Evolutionary conservation across 1,140 invertebrate genomes (phyloP).

Genomic region (Drosophila albomicans): DNA sequence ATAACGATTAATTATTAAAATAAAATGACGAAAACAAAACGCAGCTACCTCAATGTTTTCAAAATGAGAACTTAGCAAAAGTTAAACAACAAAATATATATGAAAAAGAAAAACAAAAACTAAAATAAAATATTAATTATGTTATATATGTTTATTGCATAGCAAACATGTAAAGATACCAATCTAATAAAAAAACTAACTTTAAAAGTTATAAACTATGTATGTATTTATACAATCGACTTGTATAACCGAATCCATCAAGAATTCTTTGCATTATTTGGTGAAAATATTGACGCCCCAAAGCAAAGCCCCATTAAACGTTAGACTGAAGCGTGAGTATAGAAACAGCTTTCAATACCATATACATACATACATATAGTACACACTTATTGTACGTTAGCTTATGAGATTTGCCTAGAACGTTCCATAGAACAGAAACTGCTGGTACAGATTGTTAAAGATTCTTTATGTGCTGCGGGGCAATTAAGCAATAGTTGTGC

Average conservation of each 20-base stretch:
- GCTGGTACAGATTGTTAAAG: constrained; percentile 37
- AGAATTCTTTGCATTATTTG: constrained; percentile 8
- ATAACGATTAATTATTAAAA: constrained; percentile 23
- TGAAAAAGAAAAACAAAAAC: background rate
- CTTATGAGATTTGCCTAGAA: constrained; percentile 9
- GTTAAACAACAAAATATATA: constrained; percentile 46
- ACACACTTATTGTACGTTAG: background rate
- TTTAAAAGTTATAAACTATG: constrained; percentile 74
- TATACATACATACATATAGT: background rate
- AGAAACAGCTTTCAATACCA: constrained; percentile 19
- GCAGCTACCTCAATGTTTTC: constrained; percentile 70
- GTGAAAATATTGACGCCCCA: constrained; percentile 9
- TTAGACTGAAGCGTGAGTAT: constrained; percentile 71
- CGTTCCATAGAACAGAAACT: constrained; percentile 9
- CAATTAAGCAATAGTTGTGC: constrained; percentile 18
- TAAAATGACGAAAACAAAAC: constrained; percentile 38
- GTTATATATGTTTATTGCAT: constrained; percentile 75
- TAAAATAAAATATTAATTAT: constrained; percentile 43
- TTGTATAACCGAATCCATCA: constrained; percentile 16
- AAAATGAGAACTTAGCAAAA: constrained; percentile 46
- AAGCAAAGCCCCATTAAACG: constrained; percentile 26
- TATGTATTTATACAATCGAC: constrained; percentile 58
- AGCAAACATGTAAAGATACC: constrained; percentile 67
- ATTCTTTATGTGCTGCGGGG: constrained; percentile 22
- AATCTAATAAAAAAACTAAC: constrained; percentile 66